phyloP scores from a whole-genome alignment of 2,888 invertebrate species.

The Cepaea hortensis region DNA sequence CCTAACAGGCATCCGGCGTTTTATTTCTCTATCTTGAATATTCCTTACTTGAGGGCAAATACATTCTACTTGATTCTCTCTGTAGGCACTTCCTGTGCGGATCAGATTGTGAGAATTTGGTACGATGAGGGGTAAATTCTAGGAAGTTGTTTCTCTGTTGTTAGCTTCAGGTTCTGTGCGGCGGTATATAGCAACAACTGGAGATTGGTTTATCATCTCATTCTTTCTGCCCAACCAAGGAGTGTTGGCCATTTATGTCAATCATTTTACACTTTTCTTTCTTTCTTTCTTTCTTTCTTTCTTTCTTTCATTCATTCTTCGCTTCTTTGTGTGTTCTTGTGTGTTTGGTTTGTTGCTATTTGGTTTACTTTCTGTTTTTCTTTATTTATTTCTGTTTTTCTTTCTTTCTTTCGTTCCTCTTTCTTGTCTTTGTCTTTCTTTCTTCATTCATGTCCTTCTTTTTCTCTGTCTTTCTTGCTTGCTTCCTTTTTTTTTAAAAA shows the following conservation, averaged over 20 bases:
- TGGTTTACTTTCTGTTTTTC: not conserved
- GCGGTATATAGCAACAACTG: conserved; percentile 10
- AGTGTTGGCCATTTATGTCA: not conserved
- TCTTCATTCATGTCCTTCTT: not conserved
- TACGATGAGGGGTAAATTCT: conserved; percentile 32
- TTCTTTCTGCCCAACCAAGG: not conserved
- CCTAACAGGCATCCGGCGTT: not conserved
- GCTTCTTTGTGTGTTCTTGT: not conserved
- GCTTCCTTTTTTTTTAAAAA: not conserved
- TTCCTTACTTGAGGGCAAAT: conserved; percentile 20
- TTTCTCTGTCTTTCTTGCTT: not conserved
- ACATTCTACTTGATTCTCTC: conserved; percentile 5
- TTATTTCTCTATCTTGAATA: not conserved
- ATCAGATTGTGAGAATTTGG: conserved; percentile 24
- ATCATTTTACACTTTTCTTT: not conserved
- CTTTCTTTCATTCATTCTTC: not conserved
- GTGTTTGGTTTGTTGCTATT: not conserved
- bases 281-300: conserved; percentile 1
- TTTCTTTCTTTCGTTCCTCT: conserved; percentile 7
- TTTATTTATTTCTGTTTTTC: conserved; percentile 11
- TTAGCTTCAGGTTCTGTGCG: not conserved
- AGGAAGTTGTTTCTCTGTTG: not conserved
- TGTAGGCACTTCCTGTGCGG: not conserved
- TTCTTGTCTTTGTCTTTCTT: not conserved
- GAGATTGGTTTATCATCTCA: not conserved